A percentile compares a stretch with the other conserved stretches of the same genome.
Evolutionary conservation across 2,888 invertebrate genomes (phyloP).

Genomic region (Euphydryas editha): DNA sequence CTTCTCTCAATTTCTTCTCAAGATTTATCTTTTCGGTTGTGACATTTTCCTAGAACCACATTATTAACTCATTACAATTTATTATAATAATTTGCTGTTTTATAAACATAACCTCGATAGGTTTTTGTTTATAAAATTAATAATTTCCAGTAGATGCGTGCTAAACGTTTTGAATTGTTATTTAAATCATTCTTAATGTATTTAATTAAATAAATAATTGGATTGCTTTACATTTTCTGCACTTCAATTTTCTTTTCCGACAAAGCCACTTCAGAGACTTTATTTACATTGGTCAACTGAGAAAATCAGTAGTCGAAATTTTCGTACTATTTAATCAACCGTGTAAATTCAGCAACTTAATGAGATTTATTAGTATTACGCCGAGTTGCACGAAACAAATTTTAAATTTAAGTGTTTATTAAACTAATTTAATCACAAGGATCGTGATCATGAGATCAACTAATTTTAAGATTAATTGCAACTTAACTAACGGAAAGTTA

Average conservation of each 20-base stretch:
- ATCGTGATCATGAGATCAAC: no score
- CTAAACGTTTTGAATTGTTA: background rate
- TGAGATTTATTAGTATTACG: no score
- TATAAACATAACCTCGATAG: background rate
- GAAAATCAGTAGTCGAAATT: no score
- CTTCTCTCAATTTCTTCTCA: slow-evolving; percentile 91
- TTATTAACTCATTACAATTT: background rate
- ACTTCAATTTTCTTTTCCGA: background rate
- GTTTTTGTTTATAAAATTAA: background rate
- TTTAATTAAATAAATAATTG: background rate
- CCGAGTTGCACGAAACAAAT: no score
- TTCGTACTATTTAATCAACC: no score
- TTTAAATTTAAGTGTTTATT: no score
- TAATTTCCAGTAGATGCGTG: background rate
- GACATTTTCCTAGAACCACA: slow-evolving; percentile 86
- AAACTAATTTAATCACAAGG: no score
- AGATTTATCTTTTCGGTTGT: slow-evolving; percentile 92
- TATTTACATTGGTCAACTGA: no score
- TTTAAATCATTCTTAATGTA: slow-evolving; percentile 1
- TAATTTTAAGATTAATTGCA: no score
- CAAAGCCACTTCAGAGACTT: no score
- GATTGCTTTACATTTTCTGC: background rate
- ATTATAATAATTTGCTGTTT: background rate
- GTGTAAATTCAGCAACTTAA: no score
- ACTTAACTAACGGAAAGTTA: no score